Conservation (phyloP, 1,140 invertebrate species). For the Reticulitermes speratus region DNA sequence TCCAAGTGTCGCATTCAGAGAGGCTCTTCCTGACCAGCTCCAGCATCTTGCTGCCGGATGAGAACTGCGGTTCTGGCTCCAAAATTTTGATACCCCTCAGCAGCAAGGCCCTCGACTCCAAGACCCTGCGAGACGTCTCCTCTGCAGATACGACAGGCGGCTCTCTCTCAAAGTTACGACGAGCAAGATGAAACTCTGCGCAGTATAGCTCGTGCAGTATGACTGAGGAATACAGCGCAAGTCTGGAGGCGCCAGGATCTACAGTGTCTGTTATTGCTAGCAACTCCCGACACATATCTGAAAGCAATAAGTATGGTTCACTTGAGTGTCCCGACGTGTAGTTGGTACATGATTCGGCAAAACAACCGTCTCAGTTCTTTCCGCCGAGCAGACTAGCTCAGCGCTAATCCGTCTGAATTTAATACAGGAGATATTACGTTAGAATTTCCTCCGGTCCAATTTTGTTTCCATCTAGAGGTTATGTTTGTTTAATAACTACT, state of each 20-base stretch:
- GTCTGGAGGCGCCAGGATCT: conserved; percentile 67
- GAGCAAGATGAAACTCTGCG: conserved; percentile 48
- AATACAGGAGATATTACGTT: neutral
- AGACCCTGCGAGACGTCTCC: conserved; percentile 35
- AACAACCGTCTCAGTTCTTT: neutral
- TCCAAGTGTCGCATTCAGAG: conserved; percentile 18
- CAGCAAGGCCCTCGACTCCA: conserved; percentile 48
- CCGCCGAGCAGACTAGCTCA: neutral
- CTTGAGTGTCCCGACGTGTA: too few relatives aligned
- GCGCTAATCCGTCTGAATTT: neutral
- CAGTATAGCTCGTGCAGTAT: conserved; percentile 40
- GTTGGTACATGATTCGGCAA: neutral
- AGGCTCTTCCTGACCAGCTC: conserved; percentile 22
- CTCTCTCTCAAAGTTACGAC: conserved; percentile 45
- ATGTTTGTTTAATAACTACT: too few relatives aligned
- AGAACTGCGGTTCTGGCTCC: conserved; percentile 51
- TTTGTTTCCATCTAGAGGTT: neutral
- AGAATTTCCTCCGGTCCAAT: neutral
- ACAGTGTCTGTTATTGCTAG: conserved; percentile 61
- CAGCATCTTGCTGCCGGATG: conserved; percentile 47
- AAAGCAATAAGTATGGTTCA: conserved; percentile 14
- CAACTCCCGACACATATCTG: conserved; percentile 66
- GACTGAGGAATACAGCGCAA: conserved; percentile 70
- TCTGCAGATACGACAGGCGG: conserved; percentile 19
- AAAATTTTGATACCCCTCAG: conserved; percentile 50